A percentile compares a stretch with the other conserved stretches of the same genome.
Evolutionary conservation across 2,113 vertebrate genomes (phyloP).

Genomic region (Thalassarche chlororhynchos): DNA sequence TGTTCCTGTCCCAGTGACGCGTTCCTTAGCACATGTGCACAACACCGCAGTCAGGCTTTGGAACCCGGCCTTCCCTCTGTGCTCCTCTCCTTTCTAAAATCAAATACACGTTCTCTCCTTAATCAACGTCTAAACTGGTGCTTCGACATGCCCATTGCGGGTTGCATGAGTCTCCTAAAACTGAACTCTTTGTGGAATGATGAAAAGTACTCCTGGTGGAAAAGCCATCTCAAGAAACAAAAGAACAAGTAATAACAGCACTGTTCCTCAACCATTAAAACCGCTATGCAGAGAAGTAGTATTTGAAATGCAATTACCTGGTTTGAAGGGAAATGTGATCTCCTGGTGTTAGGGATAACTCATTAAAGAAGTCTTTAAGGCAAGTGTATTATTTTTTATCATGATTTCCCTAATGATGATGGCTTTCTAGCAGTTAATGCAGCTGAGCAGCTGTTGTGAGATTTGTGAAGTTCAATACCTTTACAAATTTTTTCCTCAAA

Average conservation of each 20-base stretch:
- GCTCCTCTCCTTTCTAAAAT: neutral
- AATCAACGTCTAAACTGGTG: neutral
- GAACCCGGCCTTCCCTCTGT: neutral
- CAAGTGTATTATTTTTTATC: neutral
- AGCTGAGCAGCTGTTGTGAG: neutral
- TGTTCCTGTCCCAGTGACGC: rapidly evolving
- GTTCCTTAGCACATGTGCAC: rapidly evolving
- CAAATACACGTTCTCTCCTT: neutral
- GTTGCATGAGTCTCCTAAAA: neutral
- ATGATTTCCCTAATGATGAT: neutral
- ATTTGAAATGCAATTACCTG: neutral
- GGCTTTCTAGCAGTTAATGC: neutral
- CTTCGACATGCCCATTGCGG: rapidly evolving
- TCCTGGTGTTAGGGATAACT: neutral
- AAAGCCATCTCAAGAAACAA: neutral
- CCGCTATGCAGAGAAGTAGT: neutral
- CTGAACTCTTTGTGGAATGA: neutral
- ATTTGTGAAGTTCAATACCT: neutral
- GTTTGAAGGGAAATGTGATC: neutral
- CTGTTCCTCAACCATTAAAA: neutral
- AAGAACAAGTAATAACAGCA: neutral
- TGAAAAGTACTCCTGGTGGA: neutral
- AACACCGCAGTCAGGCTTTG: neutral
- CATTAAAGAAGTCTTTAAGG: neutral
- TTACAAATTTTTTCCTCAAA: neutral